Evolutionary conservation across 2,113 vertebrate species (phyloP).

Genomic region (Phyllostomus discolor): DNA sequence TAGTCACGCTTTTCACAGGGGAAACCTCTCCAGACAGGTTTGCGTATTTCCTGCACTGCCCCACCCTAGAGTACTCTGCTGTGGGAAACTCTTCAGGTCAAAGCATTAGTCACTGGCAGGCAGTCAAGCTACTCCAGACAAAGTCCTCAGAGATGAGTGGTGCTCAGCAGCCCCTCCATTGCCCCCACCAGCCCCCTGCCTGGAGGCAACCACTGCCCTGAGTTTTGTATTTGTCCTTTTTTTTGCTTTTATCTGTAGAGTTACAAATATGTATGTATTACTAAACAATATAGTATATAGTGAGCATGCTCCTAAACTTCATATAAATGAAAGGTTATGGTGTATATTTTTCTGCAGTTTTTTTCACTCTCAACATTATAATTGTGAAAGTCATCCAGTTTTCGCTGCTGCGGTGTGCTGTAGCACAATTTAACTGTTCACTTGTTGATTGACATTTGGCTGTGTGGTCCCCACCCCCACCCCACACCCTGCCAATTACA

Average conservation of each 20-base stretch:
- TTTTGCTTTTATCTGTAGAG: neutral
- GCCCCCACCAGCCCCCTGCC: neutral
- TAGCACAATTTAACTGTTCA: neutral
- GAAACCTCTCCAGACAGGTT: neutral
- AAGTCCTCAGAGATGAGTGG: neutral
- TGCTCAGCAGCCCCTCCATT: rapidly evolving
- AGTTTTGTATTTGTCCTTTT: neutral
- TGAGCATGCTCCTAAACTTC: neutral
- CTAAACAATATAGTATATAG: neutral
- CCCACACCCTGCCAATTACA: neutral
- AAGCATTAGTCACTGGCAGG: neutral
- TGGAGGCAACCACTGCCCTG: too few species aligned
- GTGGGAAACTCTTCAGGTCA: neutral
- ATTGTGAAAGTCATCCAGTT: neutral
- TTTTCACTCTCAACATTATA: neutral
- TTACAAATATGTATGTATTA: neutral
- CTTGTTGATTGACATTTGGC: neutral
- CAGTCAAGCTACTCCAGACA: neutral
- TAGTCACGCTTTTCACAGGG: too few species aligned
- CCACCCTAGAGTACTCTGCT: neutral
- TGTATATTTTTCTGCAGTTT: neutral
- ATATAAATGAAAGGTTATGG: neutral
- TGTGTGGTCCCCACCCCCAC: neutral
- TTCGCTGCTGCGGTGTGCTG: neutral
- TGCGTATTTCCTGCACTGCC: neutral